Base-by-base conservation (phyloP, 2,797 vertebrate genomes). In the Rousettus madagascariensis region DNA sequence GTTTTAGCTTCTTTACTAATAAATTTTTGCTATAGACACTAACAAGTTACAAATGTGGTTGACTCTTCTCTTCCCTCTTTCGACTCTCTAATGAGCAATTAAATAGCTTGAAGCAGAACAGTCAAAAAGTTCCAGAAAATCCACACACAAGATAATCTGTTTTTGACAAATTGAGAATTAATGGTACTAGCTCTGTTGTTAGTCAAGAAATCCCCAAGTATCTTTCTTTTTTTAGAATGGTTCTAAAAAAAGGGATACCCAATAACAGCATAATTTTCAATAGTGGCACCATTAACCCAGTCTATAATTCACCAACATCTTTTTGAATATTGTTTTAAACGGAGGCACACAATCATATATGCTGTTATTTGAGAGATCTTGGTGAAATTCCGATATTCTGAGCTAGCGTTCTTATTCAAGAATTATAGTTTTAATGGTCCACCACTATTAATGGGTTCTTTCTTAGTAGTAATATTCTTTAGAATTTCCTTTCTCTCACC, bases 51-150 rank as follows among this genome's bases (percentile, higher is more conserved):
- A 96, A 80, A 91, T 87, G 88, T 78, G 38, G 41, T 84, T 91
- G 83, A 77, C 43, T 88, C 26, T 6, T 61, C 46, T 66, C 28
- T 30, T 85, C 71, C 33, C 36, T 91, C 41, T 93, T 87, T 87
- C 0, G 0, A 71, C 24, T 95, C 79, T 93, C 83, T 95, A 96
- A 94, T 83, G 65, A 97, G 66, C 83, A 95, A 84, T 94, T 95
- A 95, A 96, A 92, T 92, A 95, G 85, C 78, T 51, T n/a, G 63
- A 93, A 90, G 66, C 51, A 91, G 83, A 96, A 88, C 10, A 95
- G 90, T 93, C 83, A 95, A 95, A 96, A 96, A 95, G 71, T 36
- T 78, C 77, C 91, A 51, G 63, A 85, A 95, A 92, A 94, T 65
- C 53, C 51, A 90, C 55, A 95, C 3, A 49, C 19, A 9, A 92